Conservation (phyloP, 2,888 invertebrate species). For the Magallana nippona region DNA sequence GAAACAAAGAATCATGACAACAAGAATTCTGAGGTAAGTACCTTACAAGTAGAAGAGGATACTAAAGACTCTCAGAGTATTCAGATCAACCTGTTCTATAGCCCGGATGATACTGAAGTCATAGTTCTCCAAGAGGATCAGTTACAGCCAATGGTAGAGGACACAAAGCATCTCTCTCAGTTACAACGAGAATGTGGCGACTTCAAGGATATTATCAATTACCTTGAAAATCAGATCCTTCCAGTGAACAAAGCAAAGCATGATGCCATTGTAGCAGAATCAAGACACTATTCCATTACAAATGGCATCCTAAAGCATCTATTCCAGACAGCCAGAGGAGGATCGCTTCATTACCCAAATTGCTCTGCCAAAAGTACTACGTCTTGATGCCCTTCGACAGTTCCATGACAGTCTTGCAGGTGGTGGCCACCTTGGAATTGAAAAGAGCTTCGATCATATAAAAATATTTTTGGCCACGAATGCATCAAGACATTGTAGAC, state of each 20-base stretch:
- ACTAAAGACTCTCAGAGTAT: not conserved
- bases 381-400: slow-evolving; percentile 1
- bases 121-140: not conserved
- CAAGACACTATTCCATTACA: not conserved
- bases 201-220: slow-evolving; percentile 15
- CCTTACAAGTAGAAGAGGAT: not conserved
- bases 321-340: not conserved
- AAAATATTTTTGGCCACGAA: slow-evolving; percentile 40
- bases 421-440: not conserved
- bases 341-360: not conserved
- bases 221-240: not conserved
- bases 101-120: not conserved
- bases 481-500: slow-evolving; percentile 34
- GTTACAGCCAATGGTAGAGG: not conserved
- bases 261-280: not conserved
- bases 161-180: not conserved
- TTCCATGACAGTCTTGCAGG: slow-evolving; percentile 32
- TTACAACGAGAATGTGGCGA: slow-evolving; percentile 21
- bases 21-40: not conserved
- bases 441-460: not conserved
- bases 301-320: slow-evolving; percentile 1
- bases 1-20: not conserved
- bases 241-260: not conserved
- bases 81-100: slow-evolving; percentile 10
- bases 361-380: slow-evolving; percentile 18